Evolutionary conservation across 2,113 vertebrate species (phyloP).

Genomic region (Myrmecobius fasciatus): DNA sequence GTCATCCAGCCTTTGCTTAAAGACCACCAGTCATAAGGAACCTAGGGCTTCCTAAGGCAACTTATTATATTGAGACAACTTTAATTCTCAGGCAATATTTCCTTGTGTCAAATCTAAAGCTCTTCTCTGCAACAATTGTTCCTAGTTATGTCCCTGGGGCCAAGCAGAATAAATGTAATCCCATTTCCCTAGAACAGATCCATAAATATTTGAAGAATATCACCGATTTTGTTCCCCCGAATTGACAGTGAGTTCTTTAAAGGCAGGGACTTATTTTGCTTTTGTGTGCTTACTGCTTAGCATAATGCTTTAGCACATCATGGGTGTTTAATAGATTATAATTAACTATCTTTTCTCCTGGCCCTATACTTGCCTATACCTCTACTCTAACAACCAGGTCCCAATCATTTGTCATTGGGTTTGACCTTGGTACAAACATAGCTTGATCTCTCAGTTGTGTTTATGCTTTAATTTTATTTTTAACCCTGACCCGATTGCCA

Average conservation of each 20-base stretch:
- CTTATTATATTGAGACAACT: neutral
- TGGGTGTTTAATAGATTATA: too few relatives aligned
- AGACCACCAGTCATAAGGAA: neutral
- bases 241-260: neutral
- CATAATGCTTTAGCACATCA: neutral
- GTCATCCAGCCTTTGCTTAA: neutral
- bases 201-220: neutral
- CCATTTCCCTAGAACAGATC: neutral
- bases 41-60: neutral
- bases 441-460: neutral
- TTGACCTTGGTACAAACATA: neutral
- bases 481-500: neutral
- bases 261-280: neutral
- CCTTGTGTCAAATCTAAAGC: neutral
- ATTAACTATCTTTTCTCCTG: neutral
- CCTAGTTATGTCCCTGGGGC: neutral
- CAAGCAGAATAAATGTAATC: neutral
- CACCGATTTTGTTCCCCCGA: neutral
- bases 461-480: neutral
- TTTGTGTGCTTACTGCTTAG: neutral
- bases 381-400: neutral
- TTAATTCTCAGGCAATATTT: neutral
- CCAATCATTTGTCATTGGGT: neutral
- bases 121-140: neutral
- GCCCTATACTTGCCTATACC: neutral